Conservation (phyloP, 2,888 invertebrate genomes). For the Sinotaia quadrata region DNA sequence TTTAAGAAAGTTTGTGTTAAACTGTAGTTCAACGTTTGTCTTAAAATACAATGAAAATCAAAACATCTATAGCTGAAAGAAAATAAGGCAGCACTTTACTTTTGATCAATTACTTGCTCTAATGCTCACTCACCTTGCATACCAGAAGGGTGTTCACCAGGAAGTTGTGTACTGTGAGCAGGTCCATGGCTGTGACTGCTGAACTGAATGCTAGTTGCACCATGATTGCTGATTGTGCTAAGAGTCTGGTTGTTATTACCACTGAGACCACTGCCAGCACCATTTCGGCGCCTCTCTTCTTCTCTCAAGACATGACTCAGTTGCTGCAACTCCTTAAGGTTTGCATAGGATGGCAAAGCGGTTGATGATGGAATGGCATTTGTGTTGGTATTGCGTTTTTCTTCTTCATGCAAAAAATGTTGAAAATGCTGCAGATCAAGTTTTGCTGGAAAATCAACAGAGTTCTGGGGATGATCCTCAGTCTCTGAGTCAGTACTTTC, state of each 20-base stretch:
- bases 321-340: constrained; percentile 14
- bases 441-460: constrained; percentile 57
- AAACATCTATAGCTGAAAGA: not conserved
- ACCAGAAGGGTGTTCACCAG: constrained; percentile 28
- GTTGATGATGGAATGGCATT: constrained; percentile 3
- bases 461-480: constrained; percentile 45
- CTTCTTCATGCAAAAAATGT: constrained; percentile 59
- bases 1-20: too few species aligned
- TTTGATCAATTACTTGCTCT: not conserved
- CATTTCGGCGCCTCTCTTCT: not conserved
- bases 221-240: constrained; percentile 58
- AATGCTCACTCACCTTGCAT: constrained; percentile 1
- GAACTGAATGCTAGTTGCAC: constrained; percentile 26
- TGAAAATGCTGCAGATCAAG: constrained; percentile 63
- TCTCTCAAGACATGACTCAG: constrained; percentile 12
- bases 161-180: constrained; percentile 56
- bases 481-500: constrained; percentile 34
- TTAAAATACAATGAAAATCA: too few species aligned
- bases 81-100: too few species aligned
- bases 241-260: constrained; percentile 42
- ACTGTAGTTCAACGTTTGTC: too few species aligned
- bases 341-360: not conserved
- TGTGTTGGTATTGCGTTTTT: constrained; percentile 31
- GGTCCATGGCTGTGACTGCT: constrained; percentile 48
- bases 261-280: not conserved